Base-by-base conservation (phyloP, 2,113 vertebrate species). In the Alethe diademata region DNA sequence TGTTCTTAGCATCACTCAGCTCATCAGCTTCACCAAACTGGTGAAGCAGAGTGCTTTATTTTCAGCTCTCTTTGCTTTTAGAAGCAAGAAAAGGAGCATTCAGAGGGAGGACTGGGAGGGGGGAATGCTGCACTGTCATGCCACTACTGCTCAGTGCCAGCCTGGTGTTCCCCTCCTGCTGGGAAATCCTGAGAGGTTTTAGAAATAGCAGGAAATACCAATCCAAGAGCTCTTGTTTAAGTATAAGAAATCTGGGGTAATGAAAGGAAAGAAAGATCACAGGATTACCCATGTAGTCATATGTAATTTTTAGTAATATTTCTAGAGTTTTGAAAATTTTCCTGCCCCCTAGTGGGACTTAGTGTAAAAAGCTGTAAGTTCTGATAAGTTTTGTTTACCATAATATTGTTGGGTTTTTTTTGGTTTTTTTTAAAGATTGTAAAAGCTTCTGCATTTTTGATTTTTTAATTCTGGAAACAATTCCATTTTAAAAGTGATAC, bases 41-140 rank as follows among this genome's bases (percentile, higher is more conserved):
- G 17, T 53, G 64, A 58, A 76, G 62, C 13, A 62, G 10, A 45
- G 48, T 47, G 20, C 3, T 5, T 29, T 67, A 86, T 56, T 45
- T 57, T 20, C 23, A 60, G 11, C 60, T 66, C 0, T 40, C 15
- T 85, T 72, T 75, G 43, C 26, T 75, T 88, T 85, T 31, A 67
- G 70, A 64, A 72, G 64, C 22, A 60, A 72, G 73, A 54, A 85
- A 87, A 88, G 6, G 48, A 88, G 12, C 19, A 31, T 87, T 85
- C 42, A 58, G 69, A 53, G 72, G 25, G 47, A 65, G 42, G 24
- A 7, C 6, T 43, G 71, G 19, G n/a, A 29, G 11, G 14, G 31
- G 24, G 19, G 19, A 74, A 25, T 0, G 2, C 58, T 36, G 15
- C 11, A 2, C 22, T 2, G 3, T 50, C 53, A 47, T 1, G 1